phyloP scores from a whole-genome alignment of 2,113 vertebrate species.

The Pygoscelis antarcticus region DNA sequence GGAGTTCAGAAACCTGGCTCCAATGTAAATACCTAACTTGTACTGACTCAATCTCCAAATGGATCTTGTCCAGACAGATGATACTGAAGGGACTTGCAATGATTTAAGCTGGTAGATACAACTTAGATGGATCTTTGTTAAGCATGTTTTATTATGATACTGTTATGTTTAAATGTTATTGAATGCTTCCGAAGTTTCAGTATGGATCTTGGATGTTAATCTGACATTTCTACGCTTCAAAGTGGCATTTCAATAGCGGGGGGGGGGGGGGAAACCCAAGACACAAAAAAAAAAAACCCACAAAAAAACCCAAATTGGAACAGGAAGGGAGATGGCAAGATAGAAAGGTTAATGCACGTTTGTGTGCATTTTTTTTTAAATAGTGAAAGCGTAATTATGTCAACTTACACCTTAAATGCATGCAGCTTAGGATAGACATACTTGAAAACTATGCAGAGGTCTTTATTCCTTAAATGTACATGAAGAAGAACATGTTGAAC shows the following conservation, averaged over 20 bases:
- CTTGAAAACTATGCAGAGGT: background rate
- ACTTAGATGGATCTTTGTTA: background rate
- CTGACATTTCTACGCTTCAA: background rate
- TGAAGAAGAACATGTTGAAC: background rate
- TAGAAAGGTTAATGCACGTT: background rate
- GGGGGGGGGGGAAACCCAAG: background rate
- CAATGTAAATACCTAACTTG: background rate
- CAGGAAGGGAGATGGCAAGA: background rate
- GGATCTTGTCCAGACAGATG: background rate
- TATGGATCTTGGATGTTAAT: background rate
- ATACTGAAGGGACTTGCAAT: background rate
- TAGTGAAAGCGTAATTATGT: background rate
- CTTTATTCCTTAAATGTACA: background rate
- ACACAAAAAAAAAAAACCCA: too few relatives aligned
- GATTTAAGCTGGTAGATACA: background rate
- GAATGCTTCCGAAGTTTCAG: background rate
- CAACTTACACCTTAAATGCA: background rate
- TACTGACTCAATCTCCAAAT: background rate
- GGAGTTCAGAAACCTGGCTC: background rate
- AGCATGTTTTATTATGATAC: background rate
- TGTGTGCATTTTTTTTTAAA: background rate
- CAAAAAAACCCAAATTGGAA: background rate
- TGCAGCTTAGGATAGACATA: background rate
- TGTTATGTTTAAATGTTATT: background rate
- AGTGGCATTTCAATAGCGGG: accelerated